Evolutionary conservation across 2,888 invertebrate genomes (phyloP).

Genomic region (Antheraea yamamai): DNA sequence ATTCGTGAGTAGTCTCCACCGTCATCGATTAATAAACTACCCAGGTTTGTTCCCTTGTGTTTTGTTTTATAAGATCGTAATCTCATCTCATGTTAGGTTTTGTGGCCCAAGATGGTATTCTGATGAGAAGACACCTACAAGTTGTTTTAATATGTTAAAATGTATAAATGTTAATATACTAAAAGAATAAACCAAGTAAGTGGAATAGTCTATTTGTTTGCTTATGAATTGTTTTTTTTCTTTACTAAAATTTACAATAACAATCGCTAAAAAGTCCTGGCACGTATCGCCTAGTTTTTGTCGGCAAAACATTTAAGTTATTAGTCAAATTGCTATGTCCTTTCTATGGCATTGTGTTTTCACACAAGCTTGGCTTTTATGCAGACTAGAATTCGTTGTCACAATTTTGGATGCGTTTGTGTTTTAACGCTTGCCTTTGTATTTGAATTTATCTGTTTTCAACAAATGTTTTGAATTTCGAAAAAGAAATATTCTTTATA

Average conservation of each 20-base stretch:
- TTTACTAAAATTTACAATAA: conserved; percentile 22
- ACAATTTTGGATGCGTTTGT: neutral
- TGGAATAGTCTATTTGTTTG: neutral
- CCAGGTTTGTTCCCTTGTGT: neutral
- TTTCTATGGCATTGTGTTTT: conserved; percentile 24
- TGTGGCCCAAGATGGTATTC: no score
- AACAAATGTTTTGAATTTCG: neutral
- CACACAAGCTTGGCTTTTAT: neutral
- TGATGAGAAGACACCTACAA: no score
- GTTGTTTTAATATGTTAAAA: no score
- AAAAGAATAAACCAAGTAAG: no score
- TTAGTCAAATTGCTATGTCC: conserved; percentile 42
- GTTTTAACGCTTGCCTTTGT: neutral
- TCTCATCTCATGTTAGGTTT: no score
- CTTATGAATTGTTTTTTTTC: neutral
- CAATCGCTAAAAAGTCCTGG: conserved; percentile 33
- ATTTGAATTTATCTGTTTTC: neutral
- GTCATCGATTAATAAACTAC: neutral
- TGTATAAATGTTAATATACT: no score
- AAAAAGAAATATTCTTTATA: neutral
- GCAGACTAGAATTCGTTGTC: neutral
- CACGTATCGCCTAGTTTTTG: conserved; percentile 45
- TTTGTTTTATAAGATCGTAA: no score
- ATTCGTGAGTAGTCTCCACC: neutral
- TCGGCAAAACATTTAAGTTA: conserved; percentile 30